phyloP scores from a whole-genome alignment of 23 tunicate genomes.

The Halocynthia aurantium region DNA sequence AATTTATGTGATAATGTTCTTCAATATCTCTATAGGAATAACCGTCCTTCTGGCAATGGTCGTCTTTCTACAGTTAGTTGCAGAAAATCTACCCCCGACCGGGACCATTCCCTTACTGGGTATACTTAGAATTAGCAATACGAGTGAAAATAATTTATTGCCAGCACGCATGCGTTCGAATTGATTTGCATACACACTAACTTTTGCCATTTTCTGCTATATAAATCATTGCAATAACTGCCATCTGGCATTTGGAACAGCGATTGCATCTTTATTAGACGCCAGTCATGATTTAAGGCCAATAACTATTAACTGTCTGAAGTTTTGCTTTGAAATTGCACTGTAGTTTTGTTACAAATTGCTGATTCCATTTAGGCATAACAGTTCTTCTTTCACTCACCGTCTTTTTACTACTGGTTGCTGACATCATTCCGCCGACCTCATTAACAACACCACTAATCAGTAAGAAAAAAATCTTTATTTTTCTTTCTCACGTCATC shows the following conservation, averaged over 20 bases:
- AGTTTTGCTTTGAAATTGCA: neutral
- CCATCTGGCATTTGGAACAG: no score
- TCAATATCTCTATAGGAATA: constrained; percentile 38
- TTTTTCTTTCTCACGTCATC: no score
- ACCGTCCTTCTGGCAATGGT: constrained; percentile 83
- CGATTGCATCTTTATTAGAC: no score
- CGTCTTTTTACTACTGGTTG: constrained; percentile 66
- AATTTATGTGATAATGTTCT: no score
- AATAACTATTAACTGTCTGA: neutral
- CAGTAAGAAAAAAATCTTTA: no score
- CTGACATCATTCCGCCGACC: constrained; percentile 71
- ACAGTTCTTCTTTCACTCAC: constrained; percentile 61
- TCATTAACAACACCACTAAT: no score
- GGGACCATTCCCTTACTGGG: constrained; percentile 87
- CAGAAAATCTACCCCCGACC: constrained; percentile 89
- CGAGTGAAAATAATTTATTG: neutral
- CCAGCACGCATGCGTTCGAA: no score
- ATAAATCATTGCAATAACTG: no score
- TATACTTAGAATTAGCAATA: constrained; percentile 12
- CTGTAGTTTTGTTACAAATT: neutral
- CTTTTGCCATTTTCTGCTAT: no score
- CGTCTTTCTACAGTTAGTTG: constrained; percentile 86
- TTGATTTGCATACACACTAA: no score
- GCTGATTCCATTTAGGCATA: constrained; percentile 30
- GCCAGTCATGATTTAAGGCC: neutral